Evolutionary conservation across 2,888 invertebrate genomes (phyloP), one percentile per base, ranked within the genome.

Genomic region (Ceraclea dissimilis): DNA sequence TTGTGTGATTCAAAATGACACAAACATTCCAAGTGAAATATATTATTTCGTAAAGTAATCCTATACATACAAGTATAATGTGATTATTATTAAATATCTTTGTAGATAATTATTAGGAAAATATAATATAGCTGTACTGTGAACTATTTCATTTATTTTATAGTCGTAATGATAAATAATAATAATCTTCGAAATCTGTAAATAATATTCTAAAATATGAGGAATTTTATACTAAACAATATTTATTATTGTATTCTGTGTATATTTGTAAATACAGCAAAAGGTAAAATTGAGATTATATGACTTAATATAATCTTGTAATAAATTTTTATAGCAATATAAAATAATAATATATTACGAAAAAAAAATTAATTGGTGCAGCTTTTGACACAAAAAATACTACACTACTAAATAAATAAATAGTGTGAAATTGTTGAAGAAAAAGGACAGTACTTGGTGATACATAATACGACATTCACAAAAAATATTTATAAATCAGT

Each of bases 151-250:
- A 39, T 39, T 39, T 39, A 22, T 22, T 47, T 46, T 47, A n/a
- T n/a, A 53, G 33, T 46, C 18, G 11, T 19, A 46, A 43, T 10
- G 26, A 56, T 49, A n/a, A n/a, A n/a, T n/a, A n/a, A n/a, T n/a
- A n/a, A n/a, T n/a, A n/a, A 52, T 26, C 53, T 49, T 58, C 58
- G 58, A 54, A 39, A 58, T 17, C 31, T 58, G 58, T 58, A 58
- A 58, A 58, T 58, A 58, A 46, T 54, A 47, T 58, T 43, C 39
- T 49, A 49, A 50, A 57, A 46, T 51, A 51, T 51, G 48, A 52
- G 17, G 50, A 54, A 50, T 58, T 58, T 58, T 58, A 51, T 58
- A 58, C 58, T 58, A 46, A 46, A 46, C 20, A 19, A 18, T 46
- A 46, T 46, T 16, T 16, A 16, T 16, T 43, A 46, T 19, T 46